Conservation (phyloP, 1,140 invertebrate species). For the Eriocheir sinensis region DNA sequence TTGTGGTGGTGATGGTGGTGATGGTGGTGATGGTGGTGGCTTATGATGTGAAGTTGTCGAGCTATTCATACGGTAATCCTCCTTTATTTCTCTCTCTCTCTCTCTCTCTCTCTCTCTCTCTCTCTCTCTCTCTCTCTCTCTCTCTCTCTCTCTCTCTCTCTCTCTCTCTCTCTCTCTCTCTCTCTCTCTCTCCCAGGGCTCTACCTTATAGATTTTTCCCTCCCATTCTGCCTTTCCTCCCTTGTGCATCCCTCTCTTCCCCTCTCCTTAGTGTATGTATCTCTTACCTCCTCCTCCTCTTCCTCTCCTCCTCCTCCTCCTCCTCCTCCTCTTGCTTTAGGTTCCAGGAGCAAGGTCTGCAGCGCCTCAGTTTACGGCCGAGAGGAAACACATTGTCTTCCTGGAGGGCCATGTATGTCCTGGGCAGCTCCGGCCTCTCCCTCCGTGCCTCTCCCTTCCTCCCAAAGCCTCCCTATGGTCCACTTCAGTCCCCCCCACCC, state of each 20-base stretch:
- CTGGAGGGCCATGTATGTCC: conserved; percentile 10
- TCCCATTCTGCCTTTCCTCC: neutral
- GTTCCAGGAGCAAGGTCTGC: conserved; percentile 10
- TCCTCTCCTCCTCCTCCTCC: neutral
- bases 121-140: neutral
- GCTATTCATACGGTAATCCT: neutral
- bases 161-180: too few species aligned
- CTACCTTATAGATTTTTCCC: too few species aligned
- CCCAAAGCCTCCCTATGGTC: neutral
- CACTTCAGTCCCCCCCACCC: neutral
- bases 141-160: neutral
- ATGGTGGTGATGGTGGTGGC: neutral
- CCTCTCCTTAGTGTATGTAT: too few species aligned
- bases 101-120: neutral
- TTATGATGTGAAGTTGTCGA: neutral
- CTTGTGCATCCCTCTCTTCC: too few species aligned
- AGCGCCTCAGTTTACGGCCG: neutral
- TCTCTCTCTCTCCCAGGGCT: neutral
- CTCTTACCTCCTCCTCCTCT: too few species aligned
- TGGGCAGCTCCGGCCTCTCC: neutral
- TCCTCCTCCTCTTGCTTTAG: neutral
- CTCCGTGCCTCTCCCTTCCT: neutral
- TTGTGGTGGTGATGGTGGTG: neutral
- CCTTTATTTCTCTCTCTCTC: neutral
- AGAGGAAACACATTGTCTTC: conserved; percentile 24